Percentiles rank a stretch among this genome's conserved stretches.
Evolutionary conservation across 2,888 invertebrate genomes (phyloP).

Genomic region (Deroplatys truncata): DNA sequence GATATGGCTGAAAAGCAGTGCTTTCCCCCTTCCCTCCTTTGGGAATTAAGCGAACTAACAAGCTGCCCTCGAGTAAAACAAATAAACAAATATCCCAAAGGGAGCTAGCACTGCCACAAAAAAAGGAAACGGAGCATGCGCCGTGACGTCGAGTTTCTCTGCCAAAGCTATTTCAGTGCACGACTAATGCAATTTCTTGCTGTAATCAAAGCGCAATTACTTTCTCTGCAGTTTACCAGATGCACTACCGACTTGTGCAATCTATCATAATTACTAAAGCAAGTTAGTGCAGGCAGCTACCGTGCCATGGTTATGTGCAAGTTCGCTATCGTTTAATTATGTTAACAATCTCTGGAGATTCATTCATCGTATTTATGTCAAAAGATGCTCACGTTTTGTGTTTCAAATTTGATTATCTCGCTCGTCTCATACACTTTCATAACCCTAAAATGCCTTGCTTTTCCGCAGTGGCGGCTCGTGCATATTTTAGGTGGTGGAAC

Average conservation of each 20-base stretch:
- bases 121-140: neutral
- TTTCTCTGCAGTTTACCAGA: neutral
- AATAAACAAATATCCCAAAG: neutral
- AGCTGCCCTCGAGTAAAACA: neutral
- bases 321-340: too few species aligned
- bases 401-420: too few species aligned
- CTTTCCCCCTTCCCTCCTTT: neutral
- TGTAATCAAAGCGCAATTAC: neutral
- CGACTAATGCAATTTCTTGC: neutral
- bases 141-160: neutral
- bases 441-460: too few species aligned
- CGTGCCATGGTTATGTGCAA: too few species aligned
- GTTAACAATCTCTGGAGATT: too few species aligned
- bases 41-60: neutral
- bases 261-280: neutral
- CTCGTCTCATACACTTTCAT: too few species aligned
- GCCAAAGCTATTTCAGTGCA: neutral
- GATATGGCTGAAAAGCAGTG: neutral
- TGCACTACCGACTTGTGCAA: neutral
- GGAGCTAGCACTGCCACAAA: neutral
- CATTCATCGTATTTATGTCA: too few species aligned
- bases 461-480: too few species aligned
- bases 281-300: neutral
- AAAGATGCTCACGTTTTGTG: too few species aligned
- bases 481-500: too few species aligned